Base-by-base conservation (phyloP, 1,140 invertebrate genomes). In the Zaprionus davidi region DNA sequence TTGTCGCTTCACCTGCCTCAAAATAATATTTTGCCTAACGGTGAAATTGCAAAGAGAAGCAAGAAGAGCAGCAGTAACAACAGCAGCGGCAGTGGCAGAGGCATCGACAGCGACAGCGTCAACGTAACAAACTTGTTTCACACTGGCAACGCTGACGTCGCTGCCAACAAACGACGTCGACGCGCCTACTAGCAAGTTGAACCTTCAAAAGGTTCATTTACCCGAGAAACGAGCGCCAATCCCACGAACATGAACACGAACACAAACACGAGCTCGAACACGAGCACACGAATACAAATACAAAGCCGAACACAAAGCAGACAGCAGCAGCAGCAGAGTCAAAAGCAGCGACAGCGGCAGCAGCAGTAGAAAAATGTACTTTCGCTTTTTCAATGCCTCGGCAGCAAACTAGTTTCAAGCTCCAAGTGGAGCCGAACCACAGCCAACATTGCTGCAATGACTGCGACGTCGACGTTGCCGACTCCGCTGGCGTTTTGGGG, bases 191-290 rank as follows among this genome's bases (percentile, higher is more conserved):
- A 91, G 90, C 85, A 90, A 90, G 84, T 79, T 91, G 91, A 92
- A 92, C 91, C 91, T 92, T 92, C 91, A 92, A 92, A 92, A 92
- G 85, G 91, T 92, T 92, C 91, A 92, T 92, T 92, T 92, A 92
- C 91, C 91, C 24, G 46, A 53, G 46, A 46, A 65, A 78, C 77
- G 69, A 78, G 31, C 78, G 24, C 38, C 24, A 62, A 41, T 62
- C 62, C 26, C 55, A 62, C 59, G 36, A 66, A 41, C 64, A 65
- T 41, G 58, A 73, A 31, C 13, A 46, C 60, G 60, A 51, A 34
- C 46, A 11, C 60, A 12, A 63, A 51, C 59, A 22, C 49, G 34
- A 66, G 20, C 22, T 12, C 46, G 7, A 49, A 24, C 20, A 24
- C 38, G 34, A 41, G 36, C 24, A n/a, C 53, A 22, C 53, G 26